phyloP scores from a whole-genome alignment of 2,113 vertebrate species.

The Nematolebias whitei region DNA sequence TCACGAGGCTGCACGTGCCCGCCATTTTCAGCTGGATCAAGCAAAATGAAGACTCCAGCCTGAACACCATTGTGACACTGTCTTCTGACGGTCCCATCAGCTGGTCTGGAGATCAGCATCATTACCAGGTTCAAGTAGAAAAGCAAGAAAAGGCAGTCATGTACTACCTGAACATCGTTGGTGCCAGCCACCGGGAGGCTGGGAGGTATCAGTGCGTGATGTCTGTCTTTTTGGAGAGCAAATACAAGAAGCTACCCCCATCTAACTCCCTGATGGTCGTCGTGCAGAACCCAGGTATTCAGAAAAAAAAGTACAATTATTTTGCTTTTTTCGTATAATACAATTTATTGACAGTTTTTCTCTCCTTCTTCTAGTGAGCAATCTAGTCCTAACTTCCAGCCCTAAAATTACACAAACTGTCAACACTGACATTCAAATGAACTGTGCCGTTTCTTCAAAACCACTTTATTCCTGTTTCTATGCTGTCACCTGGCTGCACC shows the following conservation, averaged over 20 bases:
- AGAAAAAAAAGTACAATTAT: not conserved
- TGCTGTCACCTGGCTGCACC: conserved; percentile 71
- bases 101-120: conserved; percentile 71
- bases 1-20: conserved; percentile 51
- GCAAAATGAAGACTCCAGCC: conserved; percentile 32
- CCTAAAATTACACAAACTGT: not conserved
- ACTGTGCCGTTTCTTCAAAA: conserved; percentile 44
- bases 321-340: conserved; percentile 2
- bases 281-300: conserved; percentile 81
- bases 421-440: conserved; percentile 60
- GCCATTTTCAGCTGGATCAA: conserved; percentile 79
- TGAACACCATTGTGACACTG: conserved; percentile 70
- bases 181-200: conserved; percentile 45
- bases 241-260: not conserved
- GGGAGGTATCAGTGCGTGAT: conserved; percentile 82
- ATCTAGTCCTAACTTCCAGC: conserved; percentile 42
- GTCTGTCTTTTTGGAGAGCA: conserved; percentile 72
- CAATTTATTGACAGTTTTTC: conserved; percentile 2
- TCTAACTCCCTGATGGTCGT: conserved; percentile 77
- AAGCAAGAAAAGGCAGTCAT: conserved; percentile 15
- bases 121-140: conserved; percentile 72
- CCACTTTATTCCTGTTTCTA: conserved; percentile 57
- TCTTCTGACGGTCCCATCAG: conserved; percentile 64
- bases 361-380: conserved; percentile 56
- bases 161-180: conserved; percentile 73